Base-by-base conservation (phyloP, 2,797 vertebrate genomes). In the Sebastes hubbsi region DNA sequence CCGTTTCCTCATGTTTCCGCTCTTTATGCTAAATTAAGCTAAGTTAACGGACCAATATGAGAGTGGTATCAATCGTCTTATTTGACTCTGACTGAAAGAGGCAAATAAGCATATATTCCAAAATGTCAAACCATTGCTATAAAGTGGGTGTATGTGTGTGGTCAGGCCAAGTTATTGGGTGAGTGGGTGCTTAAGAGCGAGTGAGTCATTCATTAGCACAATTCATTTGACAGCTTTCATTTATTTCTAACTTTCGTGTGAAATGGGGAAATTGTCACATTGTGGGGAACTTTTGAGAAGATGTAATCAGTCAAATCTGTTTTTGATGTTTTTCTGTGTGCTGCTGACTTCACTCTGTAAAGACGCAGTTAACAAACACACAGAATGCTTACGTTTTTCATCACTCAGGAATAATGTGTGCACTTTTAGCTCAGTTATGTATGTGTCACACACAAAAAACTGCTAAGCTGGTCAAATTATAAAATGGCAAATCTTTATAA, bases 241-340 rank as follows among this genome's bases (percentile, higher is more conserved):
- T 74, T 83, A 76, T 84, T 80, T 83, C 30, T 62, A 8, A 6
- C 64, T 75, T 87, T 86, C 67, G 22, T 72, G 16, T 74, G 11
- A 65, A 54, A 25, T 42, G 79, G 90, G 92, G 84, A 87, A 86
- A 88, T 94, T 90, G 56, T 87, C 36, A n/a, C n/a, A 2, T 55
- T 22, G 6, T 61, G 71, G 91, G 92, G 87, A 92, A 90, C 82
- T 80, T 92, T 74, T 88, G 14, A 89, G 30, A 61, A 60, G 49
- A 70, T 80, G 52, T 25, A 72, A 89, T 85, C 78, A 68, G 11
- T 10, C 18, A 72, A 61, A 56, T 13, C 22, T 24, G 22, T 27
- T 67, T 77, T 60, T 77, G 29, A 81, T 68, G 30, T 69, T 58
- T 79, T 58, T 82, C 55, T 69, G 30, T 56, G 4, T 27, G 34